Conservation (phyloP, 2,113 vertebrate genomes). For the Callorhinus ursinus region DNA sequence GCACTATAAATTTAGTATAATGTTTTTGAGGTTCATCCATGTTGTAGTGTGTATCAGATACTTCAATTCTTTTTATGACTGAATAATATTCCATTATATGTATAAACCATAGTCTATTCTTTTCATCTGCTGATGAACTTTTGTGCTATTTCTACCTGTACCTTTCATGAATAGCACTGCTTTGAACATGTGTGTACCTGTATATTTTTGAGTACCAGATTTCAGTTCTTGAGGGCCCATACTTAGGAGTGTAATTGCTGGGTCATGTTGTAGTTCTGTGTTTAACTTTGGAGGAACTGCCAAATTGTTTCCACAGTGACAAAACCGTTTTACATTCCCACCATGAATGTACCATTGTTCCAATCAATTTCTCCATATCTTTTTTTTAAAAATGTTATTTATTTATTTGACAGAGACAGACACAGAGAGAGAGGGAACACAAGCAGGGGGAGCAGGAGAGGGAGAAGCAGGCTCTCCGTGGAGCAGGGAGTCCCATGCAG, state of each 20-base stretch:
- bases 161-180: background rate
- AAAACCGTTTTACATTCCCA: background rate
- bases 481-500: no score
- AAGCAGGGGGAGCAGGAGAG: no score
- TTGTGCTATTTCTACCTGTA: background rate
- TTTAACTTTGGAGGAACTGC: background rate
- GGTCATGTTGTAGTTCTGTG: background rate
- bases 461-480: no score
- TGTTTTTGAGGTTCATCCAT: background rate
- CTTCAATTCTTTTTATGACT: background rate
- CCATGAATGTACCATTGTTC: background rate
- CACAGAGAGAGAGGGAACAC: no score
- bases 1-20: background rate
- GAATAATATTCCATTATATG: background rate
- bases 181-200: background rate
- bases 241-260: background rate
- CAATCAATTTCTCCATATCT: background rate
- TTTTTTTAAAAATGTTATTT: background rate
- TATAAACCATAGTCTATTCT: background rate
- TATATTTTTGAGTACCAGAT: background rate
- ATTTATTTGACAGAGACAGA: no score
- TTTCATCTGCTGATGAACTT: background rate
- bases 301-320: background rate
- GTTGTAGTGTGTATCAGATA: background rate
- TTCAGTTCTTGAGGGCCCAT: background rate